These are phyloP conservation scores for Rhamphomyia laevipes DNA, from an alignment of 2,888 invertebrate genomes.

Conservation along the genomic window DNA sequence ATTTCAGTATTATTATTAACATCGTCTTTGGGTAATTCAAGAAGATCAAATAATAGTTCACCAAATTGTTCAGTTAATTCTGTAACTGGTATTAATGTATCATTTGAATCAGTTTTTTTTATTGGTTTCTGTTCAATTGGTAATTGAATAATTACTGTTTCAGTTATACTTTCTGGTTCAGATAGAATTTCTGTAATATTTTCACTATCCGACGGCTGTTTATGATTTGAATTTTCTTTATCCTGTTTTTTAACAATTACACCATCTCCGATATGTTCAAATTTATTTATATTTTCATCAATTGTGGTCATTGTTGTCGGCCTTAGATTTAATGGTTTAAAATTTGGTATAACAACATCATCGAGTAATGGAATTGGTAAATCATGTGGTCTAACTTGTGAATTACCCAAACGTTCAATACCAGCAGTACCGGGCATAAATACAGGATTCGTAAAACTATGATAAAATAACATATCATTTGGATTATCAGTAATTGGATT, in stretches of 20 bases:
- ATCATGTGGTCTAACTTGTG: constrained; percentile 52
- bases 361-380: constrained; percentile 47
- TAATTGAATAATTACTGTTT: no score
- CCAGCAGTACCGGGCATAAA: constrained; percentile 48
- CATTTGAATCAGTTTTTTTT: neutral
- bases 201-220: neutral
- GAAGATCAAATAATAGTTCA: constrained; percentile 31
- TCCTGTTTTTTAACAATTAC: constrained; percentile 34
- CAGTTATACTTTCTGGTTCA: no score
- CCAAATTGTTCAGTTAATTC: constrained; percentile 32
- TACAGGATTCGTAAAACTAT: constrained; percentile 55
- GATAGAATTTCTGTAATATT: no score
- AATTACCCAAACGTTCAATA: constrained; percentile 50
- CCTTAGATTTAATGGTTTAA: constrained; percentile 28
- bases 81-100: constrained; percentile 13
- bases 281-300: constrained; percentile 25
- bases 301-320: constrained; percentile 23
- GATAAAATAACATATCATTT: constrained; percentile 41
- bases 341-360: constrained; percentile 31
- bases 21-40: constrained; percentile 30
- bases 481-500: constrained; percentile 12
- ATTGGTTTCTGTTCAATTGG: neutral
- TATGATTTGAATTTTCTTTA: neutral
- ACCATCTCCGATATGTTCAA: constrained; percentile 36
- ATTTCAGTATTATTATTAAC: constrained; percentile 4